These are phyloP conservation scores for Exaiptasia diaphana DNA, from an alignment of 64 coral and sea anemone genomes.

Conservation along the genomic window DNA sequence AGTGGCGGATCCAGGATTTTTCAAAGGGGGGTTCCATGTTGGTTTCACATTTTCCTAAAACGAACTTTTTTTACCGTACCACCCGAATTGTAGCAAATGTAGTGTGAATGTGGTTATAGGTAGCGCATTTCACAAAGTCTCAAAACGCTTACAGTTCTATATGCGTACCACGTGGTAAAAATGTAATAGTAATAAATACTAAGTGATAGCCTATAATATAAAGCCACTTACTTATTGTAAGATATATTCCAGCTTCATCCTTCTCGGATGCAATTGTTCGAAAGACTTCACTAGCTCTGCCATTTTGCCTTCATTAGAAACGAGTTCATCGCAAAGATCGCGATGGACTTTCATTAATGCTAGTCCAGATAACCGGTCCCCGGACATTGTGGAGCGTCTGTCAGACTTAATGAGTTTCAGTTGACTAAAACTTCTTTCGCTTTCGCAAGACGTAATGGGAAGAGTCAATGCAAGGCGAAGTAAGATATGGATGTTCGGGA, in stretches of 20 bases:
- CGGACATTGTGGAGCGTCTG: not conserved
- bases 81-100: not conserved
- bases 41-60: not conserved
- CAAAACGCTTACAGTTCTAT: not conserved
- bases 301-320: not conserved
- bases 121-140: conserved; percentile 2
- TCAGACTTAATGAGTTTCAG: not conserved
- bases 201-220: too few species aligned
- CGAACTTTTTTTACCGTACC: not conserved
- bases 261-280: not conserved
- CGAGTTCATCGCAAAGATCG: not conserved
- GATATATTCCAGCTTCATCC: not conserved
- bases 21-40: not conserved
- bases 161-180: too few species aligned
- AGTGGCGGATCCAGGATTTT: conserved; percentile 20
- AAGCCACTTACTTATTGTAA: not conserved
- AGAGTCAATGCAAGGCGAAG: not conserved
- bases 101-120: conserved; percentile 1
- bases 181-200: too few species aligned
- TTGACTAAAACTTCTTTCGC: not conserved
- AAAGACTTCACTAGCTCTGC: not conserved
- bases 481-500: too few species aligned
- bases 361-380: not conserved
- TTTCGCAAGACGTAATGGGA: not conserved
- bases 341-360: not conserved